These are phyloP conservation scores for Cyanoramphus novaezelandiae DNA, from an alignment of 2,113 vertebrate genomes.

Conservation along the genomic window DNA sequence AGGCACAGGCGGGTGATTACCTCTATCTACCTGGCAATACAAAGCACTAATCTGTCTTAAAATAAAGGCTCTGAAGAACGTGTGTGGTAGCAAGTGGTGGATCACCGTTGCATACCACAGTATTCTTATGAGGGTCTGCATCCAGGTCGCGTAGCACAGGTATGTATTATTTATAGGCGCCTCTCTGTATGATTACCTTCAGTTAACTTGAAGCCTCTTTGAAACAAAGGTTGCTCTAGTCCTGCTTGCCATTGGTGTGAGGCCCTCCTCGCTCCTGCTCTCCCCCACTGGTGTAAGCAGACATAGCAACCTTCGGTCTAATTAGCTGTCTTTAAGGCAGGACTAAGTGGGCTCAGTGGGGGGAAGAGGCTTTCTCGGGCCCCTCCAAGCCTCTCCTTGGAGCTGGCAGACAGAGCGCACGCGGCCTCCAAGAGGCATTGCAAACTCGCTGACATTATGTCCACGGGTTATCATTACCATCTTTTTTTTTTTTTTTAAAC, in stretches of 20 bases:
- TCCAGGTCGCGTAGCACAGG: not conserved
- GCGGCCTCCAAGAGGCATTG: conserved; percentile 76
- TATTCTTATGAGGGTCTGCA: not conserved
- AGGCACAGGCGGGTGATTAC: not conserved
- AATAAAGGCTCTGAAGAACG: not conserved
- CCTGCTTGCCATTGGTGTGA: not conserved
- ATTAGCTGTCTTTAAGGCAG: conserved; percentile 72
- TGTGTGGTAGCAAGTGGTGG: accelerated
- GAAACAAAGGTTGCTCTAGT: conserved; percentile 38
- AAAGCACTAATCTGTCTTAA: conserved; percentile 13
- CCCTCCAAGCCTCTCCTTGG: conserved; percentile 58
- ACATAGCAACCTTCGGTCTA: conserved; percentile 42
- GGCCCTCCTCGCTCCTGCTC: not conserved
- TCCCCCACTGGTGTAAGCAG: not conserved
- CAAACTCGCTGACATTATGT: conserved; percentile 85
- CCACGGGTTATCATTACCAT: conserved; percentile 95
- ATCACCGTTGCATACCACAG: not conserved
- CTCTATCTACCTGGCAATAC: not conserved
- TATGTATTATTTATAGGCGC: conserved; percentile 30
- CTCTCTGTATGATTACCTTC: conserved; percentile 22
- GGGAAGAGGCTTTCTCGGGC: conserved; percentile 43
- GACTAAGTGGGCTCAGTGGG: conserved; percentile 67
- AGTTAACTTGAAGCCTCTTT: conserved; percentile 41
- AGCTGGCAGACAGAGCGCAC: not conserved
- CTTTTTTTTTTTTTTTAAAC: conserved; percentile 73